These are phyloP conservation scores for Ovis canadensis DNA, from an alignment of 2,113 vertebrate genomes.

Conservation along the genomic window DNA sequence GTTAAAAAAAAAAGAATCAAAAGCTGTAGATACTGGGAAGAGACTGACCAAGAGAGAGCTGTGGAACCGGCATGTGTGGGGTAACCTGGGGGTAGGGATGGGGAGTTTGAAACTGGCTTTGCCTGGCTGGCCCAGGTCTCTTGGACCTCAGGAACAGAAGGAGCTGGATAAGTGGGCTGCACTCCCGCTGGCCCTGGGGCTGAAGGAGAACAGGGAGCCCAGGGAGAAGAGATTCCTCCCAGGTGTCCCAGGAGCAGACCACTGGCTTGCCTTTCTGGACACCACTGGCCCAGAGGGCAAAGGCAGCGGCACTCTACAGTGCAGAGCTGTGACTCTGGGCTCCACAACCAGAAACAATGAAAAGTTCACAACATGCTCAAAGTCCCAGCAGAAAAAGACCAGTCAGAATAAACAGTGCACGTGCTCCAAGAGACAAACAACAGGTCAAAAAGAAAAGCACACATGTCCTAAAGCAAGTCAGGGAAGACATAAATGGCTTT, in stretches of 20 bases:
- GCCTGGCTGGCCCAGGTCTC: neutral
- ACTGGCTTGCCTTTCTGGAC: neutral
- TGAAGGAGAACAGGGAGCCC: neutral
- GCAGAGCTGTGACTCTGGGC: neutral
- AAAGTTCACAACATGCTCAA: neutral
- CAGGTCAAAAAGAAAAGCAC: neutral
- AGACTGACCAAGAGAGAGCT: neutral
- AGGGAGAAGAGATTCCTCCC: neutral
- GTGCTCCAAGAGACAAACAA: neutral
- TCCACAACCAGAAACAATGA: neutral
- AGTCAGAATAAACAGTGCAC: neutral
- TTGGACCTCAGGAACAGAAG: neutral
- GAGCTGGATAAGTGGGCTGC: neutral
- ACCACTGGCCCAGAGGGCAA: neutral
- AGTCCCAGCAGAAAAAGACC: neutral
- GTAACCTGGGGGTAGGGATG: neutral
- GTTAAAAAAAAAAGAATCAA: neutral
- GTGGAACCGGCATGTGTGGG: neutral
- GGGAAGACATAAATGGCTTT: neutral
- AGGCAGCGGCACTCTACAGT: neutral
- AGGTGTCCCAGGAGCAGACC: neutral
- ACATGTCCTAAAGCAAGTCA: neutral
- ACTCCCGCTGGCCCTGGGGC: neutral
- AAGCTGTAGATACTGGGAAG: neutral
- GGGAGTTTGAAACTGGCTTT: neutral